These are phyloP conservation scores for Synergus itoensis DNA, from an alignment of 2,888 invertebrate species.

Conservation along the genomic window DNA sequence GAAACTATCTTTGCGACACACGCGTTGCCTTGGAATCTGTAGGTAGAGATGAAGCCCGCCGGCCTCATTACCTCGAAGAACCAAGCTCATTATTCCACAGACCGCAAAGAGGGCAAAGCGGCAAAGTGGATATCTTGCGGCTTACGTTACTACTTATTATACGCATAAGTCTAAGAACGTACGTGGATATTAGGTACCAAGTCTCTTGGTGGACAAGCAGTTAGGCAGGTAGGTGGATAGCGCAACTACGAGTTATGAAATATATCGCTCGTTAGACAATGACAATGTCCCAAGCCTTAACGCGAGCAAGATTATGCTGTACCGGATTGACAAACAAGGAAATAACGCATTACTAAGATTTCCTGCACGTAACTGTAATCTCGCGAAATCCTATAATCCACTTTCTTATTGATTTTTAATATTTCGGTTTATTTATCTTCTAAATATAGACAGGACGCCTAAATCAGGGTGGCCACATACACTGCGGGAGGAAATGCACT, in stretches of 20 bases:
- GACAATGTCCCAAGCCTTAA: slow-evolving; percentile 57
- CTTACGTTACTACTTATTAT: slow-evolving; percentile 47
- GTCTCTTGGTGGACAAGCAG: slow-evolving; percentile 57
- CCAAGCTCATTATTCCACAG: slow-evolving; percentile 71
- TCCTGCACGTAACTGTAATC: background rate
- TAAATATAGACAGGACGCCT: background rate
- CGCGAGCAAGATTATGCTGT: slow-evolving; percentile 51
- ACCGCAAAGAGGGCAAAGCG: slow-evolving; percentile 73
- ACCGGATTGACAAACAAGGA: slow-evolving; percentile 64
- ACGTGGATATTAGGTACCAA: slow-evolving; percentile 54
- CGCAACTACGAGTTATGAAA: slow-evolving; percentile 60
- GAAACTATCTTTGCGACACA: slow-evolving; percentile 49
- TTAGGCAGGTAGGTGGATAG: slow-evolving; percentile 53
- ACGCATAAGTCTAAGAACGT: slow-evolving; percentile 13
- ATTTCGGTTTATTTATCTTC: too few relatives aligned
- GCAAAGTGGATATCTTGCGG: slow-evolving; percentile 58
- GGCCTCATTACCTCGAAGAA: slow-evolving; percentile 72
- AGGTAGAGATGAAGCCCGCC: slow-evolving; percentile 64
- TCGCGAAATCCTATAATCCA: background rate
- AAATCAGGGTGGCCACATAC: background rate
- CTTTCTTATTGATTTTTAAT: background rate
- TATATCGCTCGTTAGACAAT: slow-evolving; percentile 60
- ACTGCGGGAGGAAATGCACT: background rate
- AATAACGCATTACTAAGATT: slow-evolving; percentile 58
- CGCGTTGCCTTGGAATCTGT: slow-evolving; percentile 55